Evolutionary conservation across 1,140 invertebrate genomes (phyloP), one percentile per base, ranked within the genome.

Genomic region (Temnothorax nylanderi): DNA sequence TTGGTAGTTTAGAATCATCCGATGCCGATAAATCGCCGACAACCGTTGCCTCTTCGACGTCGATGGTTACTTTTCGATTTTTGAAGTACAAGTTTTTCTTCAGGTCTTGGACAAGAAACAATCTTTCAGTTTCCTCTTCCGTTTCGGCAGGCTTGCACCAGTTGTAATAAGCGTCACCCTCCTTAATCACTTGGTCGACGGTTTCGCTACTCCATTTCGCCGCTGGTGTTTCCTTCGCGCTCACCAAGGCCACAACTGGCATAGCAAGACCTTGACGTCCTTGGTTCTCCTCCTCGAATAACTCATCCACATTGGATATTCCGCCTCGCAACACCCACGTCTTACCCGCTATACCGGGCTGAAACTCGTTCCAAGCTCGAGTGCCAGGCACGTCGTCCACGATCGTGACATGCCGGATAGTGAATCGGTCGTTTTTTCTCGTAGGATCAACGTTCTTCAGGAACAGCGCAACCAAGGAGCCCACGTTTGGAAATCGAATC

Each of bases 231-330:
- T 92, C 92, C 6, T 72, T 89, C 0, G 93, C 93, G 2, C 41
- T 84, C 11, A 94, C 56, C 32, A 95, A 58, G 13, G 89, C 92
- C 2, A 92, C 76, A 1, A 94, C 86, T 5, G 93, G 90, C 37
- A 95, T 94, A 1, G 94, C 91, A 0, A 95, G 84, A 32, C 94
- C 93, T 65, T 95, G 94, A 47, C 71, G 0, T 7, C 93, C 94
- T 7, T 84, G 86, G n/a, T 85, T 95, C 2, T 91, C 87, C 1
- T 93, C 91, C 6, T 93, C 91, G 26, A 95, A 94, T 0, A 26
- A 77, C 0, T 94, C 93, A 13, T 90, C 65, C 1, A 93, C 71
- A 69, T 91, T 92, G 1, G 93, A 88, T 10, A 94, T 92, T 1
- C 11, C 86, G 0, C 94, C 94, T 11, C 56, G 88, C 7, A 95